A percentile compares a stretch with the other conserved stretches of the same genome.
Evolutionary conservation across 2,113 vertebrate species (phyloP).

Genomic region (Eretmochelys imbricata): DNA sequence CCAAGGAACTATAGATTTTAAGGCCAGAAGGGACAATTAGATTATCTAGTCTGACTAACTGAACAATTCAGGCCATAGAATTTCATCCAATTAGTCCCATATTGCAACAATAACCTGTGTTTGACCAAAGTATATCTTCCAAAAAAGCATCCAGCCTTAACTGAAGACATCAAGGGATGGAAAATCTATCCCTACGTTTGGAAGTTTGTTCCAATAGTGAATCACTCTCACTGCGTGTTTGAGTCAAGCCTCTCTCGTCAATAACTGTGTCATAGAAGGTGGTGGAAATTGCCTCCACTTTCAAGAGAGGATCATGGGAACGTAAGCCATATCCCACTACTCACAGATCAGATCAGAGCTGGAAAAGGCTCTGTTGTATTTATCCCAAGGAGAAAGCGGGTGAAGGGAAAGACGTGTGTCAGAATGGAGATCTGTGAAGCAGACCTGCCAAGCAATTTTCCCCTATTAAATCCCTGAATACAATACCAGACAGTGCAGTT

Average conservation of each 20-base stretch:
- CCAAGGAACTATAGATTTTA: accelerated
- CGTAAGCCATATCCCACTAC: accelerated
- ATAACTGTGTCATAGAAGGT: background rate
- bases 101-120: background rate
- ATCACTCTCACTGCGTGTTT: accelerated
- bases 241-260: background rate
- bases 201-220: background rate
- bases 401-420: background rate
- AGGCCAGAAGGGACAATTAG: background rate
- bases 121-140: background rate
- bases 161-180: background rate
- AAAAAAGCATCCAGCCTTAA: background rate
- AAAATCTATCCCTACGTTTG: accelerated
- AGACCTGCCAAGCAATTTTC: background rate
- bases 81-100: accelerated
- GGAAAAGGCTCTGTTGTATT: accelerated
- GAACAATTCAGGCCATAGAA: background rate
- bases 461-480: accelerated
- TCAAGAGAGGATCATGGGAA: background rate
- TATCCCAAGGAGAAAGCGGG: background rate
- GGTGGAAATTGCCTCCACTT: accelerated
- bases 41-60: background rate
- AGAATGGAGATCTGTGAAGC: background rate
- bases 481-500: accelerated
- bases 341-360: accelerated